Percentiles rank a stretch among this genome's conserved stretches.
Conservation (phyloP, 2,797 vertebrate genomes). For the Poecile montanus region DNA sequence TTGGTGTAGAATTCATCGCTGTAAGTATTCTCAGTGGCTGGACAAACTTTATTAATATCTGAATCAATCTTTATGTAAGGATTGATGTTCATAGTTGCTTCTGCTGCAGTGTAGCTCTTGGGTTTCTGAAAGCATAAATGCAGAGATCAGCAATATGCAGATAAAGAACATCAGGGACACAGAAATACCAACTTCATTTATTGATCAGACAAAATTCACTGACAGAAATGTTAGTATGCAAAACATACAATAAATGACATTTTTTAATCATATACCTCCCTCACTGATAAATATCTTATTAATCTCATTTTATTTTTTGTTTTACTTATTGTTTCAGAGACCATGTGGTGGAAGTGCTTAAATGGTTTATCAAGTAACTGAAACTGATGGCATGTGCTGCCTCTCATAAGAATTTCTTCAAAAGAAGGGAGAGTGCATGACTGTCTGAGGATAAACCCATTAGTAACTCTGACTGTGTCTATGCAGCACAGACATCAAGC, state of each 20-base stretch:
- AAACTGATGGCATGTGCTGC: not conserved
- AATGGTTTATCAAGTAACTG: not conserved
- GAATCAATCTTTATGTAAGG: constrained; percentile 90
- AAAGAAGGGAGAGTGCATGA: not conserved
- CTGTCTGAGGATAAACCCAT: not conserved
- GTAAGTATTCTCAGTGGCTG: constrained; percentile 91
- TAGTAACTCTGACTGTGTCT: not conserved
- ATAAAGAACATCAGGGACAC: not conserved
- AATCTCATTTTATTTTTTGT: not conserved
- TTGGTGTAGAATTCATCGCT: constrained; percentile 88
- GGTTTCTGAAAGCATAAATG: constrained; percentile 83
- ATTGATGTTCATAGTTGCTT: constrained; percentile 90
- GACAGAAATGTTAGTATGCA: not conserved
- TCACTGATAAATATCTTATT: not conserved
- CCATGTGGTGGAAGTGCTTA: not conserved
- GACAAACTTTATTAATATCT: constrained; percentile 93
- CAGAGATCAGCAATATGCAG: not conserved
- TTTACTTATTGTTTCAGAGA: not conserved
- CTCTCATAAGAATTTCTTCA: not conserved
- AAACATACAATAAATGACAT: not conserved
- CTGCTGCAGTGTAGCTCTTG: constrained; percentile 94
- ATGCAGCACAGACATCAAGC: not conserved
- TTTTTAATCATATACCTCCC: not conserved
- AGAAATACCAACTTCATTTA: not conserved
- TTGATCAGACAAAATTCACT: not conserved